These are phyloP conservation scores for Leptonema lineaticorne DNA, from an alignment of 1,140 invertebrate species.

Conservation along the genomic window DNA sequence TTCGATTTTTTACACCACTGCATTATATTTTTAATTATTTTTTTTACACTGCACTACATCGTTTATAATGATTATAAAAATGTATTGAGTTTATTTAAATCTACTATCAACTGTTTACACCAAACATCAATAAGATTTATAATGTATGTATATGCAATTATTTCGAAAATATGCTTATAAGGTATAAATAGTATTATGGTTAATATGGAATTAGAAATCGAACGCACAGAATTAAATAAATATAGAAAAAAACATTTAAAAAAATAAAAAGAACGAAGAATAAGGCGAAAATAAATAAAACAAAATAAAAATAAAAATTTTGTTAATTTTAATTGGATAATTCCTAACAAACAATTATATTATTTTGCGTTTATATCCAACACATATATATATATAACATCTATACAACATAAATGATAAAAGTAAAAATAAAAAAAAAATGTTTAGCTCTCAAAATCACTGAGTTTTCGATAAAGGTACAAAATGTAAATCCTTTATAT, in stretches of 20 bases:
- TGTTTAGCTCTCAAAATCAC: slow-evolving; percentile 51
- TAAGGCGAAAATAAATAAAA: slow-evolving; percentile 48
- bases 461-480: slow-evolving; percentile 54
- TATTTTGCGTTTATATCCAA: slow-evolving; percentile 51
- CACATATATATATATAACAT: slow-evolving; percentile 60
- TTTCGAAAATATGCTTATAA: slow-evolving; percentile 48
- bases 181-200: slow-evolving; percentile 50
- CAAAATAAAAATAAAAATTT: slow-evolving; percentile 51
- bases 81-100: slow-evolving; percentile 38
- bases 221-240: no score
- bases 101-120: slow-evolving; percentile 42
- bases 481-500: slow-evolving; percentile 40
- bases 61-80: slow-evolving; percentile 30
- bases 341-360: slow-evolving; percentile 60
- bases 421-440: slow-evolving; percentile 50
- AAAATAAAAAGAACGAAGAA: slow-evolving; percentile 45
- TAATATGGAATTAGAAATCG: slow-evolving; percentile 23
- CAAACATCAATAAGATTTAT: slow-evolving; percentile 42
- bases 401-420: slow-evolving; percentile 58
- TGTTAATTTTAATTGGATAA: slow-evolving; percentile 59
- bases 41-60: slow-evolving; percentile 37
- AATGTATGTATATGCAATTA: slow-evolving; percentile 39
- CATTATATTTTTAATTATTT: background rate
- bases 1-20: no score
- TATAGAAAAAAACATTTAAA: slow-evolving; percentile 41